Evolutionary conservation across 2,888 invertebrate species (phyloP).

Genomic region (Heliconius sara): DNA sequence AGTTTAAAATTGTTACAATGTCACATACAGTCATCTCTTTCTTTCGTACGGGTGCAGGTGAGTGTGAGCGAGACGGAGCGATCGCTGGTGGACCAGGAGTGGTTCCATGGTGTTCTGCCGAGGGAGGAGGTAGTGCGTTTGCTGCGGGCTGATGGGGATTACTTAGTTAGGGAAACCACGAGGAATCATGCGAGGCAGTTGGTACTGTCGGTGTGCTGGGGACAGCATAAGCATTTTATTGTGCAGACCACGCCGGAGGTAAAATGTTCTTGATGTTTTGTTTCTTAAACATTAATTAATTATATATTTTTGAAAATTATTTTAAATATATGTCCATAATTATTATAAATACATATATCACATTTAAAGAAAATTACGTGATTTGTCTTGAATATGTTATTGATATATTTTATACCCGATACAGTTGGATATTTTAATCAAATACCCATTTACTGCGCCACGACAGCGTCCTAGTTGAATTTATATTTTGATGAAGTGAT

Average conservation of each 20-base stretch:
- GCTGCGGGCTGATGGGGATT: constrained; percentile 96
- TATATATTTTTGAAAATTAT: background rate
- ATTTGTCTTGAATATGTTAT: background rate
- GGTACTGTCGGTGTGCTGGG: constrained; percentile 97
- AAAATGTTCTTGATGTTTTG: constrained; percentile 46
- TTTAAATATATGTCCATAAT: background rate
- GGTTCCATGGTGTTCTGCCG: constrained; percentile 98
- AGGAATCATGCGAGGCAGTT: constrained; percentile 96
- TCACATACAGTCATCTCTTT: constrained; percentile 36
- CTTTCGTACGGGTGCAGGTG: constrained; percentile 59
- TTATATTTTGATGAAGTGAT: too few species aligned
- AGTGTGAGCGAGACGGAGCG: constrained; percentile 84
- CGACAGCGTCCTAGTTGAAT: too few species aligned
- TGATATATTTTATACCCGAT: background rate
- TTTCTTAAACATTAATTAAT: too few species aligned
- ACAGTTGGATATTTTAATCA: background rate
- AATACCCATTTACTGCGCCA: background rate
- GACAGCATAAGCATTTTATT: constrained; percentile 98
- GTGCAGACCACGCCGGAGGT: constrained; percentile 97
- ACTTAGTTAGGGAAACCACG: constrained; percentile 95
- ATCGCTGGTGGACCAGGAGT: constrained; percentile 94
- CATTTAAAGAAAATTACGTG: background rate
- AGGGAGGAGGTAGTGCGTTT: constrained; percentile 97
- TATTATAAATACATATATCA: background rate
- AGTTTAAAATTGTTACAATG: constrained; percentile 29